Base-by-base conservation (phyloP, 2,797 vertebrate genomes). In the Selene dorsalis region DNA sequence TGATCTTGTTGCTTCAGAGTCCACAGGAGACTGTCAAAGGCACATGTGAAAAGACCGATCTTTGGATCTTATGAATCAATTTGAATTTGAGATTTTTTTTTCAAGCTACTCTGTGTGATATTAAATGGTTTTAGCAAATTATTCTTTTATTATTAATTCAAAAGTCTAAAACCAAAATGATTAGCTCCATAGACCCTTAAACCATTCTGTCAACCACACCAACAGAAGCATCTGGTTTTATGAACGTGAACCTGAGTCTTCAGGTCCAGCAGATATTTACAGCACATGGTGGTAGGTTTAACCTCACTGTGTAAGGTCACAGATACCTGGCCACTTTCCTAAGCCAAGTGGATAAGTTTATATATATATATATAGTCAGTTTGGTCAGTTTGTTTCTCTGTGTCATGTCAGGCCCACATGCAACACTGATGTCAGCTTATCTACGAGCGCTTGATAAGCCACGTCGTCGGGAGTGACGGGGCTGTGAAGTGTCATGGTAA, bases 401-500 rank as follows among this genome's bases (percentile, higher is more conserved):
- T 18, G 3, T 58, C 18, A 16, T 70, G 83, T 92, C 84, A 66
- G 70, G 71, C 9, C 9, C 1, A 43, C 83, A 74, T 76, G 2
- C 68, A 59, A 41, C 3, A 48, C 79, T 5, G 77, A 87, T 78
- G 81, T 79, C 76, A 55, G 76, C 81, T 84, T 87, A 87, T 91
- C 76, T 74, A 12, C 0, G 73, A 10, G 48, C 6, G 56, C 35
- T 69, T 78, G 91, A 90, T 87, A 86, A 88, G 77, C 77, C 4
- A 30, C 61, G 26, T 63, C 17, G 24, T 70, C 71, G 14, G 77
- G 77, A 61, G 76, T 38, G 68, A 59, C 20, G 11, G 68, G 57
- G 38, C 84, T 86, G 86, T 41, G 69, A 84, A 68, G 73, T 73
- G 72, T 91, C 86, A 80, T 12, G 43, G 84, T 82, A 85, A 89